Base-by-base conservation (phyloP, 2,888 invertebrate genomes). In the Syrphus vitripennis region DNA sequence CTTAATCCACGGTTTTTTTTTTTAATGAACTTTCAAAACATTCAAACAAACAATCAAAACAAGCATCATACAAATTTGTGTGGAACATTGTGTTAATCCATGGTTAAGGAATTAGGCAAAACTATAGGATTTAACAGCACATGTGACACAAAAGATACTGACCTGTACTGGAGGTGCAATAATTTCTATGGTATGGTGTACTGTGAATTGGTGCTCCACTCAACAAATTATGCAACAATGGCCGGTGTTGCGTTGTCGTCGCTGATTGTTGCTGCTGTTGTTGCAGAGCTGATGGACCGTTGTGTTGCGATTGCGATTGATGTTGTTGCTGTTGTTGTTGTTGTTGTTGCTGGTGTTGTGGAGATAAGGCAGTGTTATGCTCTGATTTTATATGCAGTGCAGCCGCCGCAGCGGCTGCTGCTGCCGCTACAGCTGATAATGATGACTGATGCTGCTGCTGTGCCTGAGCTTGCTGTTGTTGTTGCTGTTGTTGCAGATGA, bases 91-190 rank as follows among this genome's bases (percentile, higher is more conserved):
- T 14, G 24, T 29, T 26, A 59, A 29, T 45, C 19, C 14, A 40
- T 45, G 21, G 16, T 16, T 45, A 2, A 29, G 26, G 21, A 12
- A 37, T 29, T 37, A 21, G 10, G 16, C 9, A 19, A 67, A 21
- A 50, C 24, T n/a, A n/a, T n/a, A 34, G 34, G 50, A 21, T 19
- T 2, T 19, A n/a, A 21, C 12, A 61, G 34, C 16, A 42, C 14
- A 26, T 34, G 26, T 31, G 16, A 45, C n/a, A 65, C 16, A 67
- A 26, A 69, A 4, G 24, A 67, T 67, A 89, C 90, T 90, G 89
- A 93, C 93, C 93, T 91, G 93, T 93, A 90, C 92, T 93, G 87
- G 92, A 92, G 88, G 92, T 90, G 88, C 91, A 92, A 88, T 93
- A 93, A 88, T 91, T 92, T 89, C 93, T 91, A 89, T 93, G 93